Evolutionary conservation across 2,797 vertebrate genomes (phyloP).

Genomic region (Tinamus major): DNA sequence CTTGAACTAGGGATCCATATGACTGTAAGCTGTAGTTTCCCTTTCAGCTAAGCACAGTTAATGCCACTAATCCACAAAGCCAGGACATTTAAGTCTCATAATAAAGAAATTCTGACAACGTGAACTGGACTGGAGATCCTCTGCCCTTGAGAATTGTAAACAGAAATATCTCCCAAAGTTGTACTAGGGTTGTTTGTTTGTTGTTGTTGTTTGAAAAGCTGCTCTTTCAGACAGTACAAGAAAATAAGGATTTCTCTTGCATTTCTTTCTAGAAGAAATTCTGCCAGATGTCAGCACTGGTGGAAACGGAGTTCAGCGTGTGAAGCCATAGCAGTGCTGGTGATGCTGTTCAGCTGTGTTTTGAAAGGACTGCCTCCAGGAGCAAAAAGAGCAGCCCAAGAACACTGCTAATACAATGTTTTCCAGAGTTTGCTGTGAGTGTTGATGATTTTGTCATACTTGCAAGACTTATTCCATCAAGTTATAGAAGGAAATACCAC

Average conservation of each 20-base stretch:
- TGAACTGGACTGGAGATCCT: not conserved
- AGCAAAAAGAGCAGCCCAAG: constrained; percentile 1
- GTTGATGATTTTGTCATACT: not conserved
- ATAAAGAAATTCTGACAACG: not conserved
- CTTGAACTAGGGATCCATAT: not conserved
- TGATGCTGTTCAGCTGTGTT: constrained; percentile 25
- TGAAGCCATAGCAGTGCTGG: not conserved
- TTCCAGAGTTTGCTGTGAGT: constrained; percentile 33
- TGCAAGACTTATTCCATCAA: not conserved
- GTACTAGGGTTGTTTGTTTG: not conserved
- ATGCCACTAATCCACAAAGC: not conserved
- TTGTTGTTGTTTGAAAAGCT: not conserved
- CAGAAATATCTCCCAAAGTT: not conserved
- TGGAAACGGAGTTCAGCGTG: constrained; percentile 25
- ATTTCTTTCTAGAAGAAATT: not conserved
- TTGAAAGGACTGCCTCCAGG: constrained; percentile 47
- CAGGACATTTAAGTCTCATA: not conserved
- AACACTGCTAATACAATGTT: not conserved
- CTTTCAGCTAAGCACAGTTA: not conserved
- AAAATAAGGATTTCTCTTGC: not conserved
- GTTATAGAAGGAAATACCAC: constrained; percentile 14
- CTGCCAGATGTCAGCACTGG: not conserved
- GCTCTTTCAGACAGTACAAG: not conserved
- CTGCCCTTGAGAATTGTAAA: not conserved
- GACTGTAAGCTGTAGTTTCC: not conserved